Conservation (phyloP, 2,888 invertebrate genomes). For the Kuschelorhynchus macadamiae region DNA sequence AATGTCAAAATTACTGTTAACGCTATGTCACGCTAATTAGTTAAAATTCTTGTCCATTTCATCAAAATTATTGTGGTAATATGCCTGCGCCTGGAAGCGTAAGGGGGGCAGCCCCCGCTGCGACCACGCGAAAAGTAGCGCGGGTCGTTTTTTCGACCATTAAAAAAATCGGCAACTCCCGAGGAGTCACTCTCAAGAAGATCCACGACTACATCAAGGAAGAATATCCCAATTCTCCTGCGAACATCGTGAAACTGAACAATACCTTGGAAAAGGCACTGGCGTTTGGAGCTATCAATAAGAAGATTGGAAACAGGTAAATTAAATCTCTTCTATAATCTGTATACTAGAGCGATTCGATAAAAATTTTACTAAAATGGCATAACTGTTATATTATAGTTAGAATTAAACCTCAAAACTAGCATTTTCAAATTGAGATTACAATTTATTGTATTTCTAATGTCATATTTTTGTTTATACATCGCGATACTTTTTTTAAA, state of each 20-base stretch:
- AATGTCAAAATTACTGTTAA: conserved; percentile 24
- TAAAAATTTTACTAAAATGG: too few species aligned
- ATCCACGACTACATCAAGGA: conserved; percentile 56
- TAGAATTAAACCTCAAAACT: too few species aligned
- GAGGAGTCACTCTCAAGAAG: conserved; percentile 54
- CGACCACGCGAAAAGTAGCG: conserved; percentile 52
- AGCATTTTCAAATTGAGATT: too few species aligned
- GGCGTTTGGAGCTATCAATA: conserved; percentile 57
- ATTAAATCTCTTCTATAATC: too few species aligned
- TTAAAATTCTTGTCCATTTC: conserved; percentile 16
- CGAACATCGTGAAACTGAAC: conserved; percentile 53
- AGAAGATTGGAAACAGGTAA: conserved; percentile 51
- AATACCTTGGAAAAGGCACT: conserved; percentile 56
- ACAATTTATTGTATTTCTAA: too few species aligned
- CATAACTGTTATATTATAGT: too few species aligned
- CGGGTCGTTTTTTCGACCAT: conserved; percentile 55
- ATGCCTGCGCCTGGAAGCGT: conserved; percentile 26
- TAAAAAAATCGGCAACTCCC: conserved; percentile 52
- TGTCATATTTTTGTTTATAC: too few species aligned
- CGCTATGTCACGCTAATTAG: conserved; percentile 15
- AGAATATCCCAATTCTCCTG: conserved; percentile 53
- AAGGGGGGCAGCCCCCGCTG: background rate
- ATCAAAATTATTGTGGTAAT: conserved; percentile 43
- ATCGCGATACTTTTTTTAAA: too few species aligned
- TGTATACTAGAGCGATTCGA: too few species aligned